Base-by-base conservation (phyloP, 2,113 vertebrate genomes). In the Larimichthys polyactis region DNA sequence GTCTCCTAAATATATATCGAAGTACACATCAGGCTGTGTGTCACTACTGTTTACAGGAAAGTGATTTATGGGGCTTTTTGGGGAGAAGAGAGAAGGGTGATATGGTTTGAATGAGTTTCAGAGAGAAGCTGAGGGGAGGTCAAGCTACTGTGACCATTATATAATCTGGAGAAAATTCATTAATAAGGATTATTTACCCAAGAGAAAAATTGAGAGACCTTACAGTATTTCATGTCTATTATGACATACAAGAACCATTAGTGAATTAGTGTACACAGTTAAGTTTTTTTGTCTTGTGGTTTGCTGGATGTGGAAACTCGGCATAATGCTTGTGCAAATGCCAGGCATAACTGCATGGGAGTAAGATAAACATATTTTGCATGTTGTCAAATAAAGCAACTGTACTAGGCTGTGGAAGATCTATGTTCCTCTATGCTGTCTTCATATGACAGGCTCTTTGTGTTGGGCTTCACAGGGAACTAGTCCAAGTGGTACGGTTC, bases 21-120 rank as follows among this genome's bases (percentile, higher is more conserved):
- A 89, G 87, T 93, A 93, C 90, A 94, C 93, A 96, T 95, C 94
- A 87, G 94, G 88, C 91, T 92, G 74, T 15, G 73, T 94, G 95
- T 95, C 95, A 95, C 92, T 89, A 83, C 88, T 96, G 93, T 95
- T 96, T 96, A 95, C 93, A 95, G 89, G 86, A 94, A 92, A 89
- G 89, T 95, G 95, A 96, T 96, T 95, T 94, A 96, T 95, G 94
- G 87, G 91, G 87, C 87, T 91, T 91, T 94, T 77, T 91, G 74
- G 69, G 77, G 69, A 77, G 78, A 82, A 73, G 71, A 85, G 63
- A 62, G 73, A 92, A 85, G 71, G 73, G 67, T 82, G 84, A 92
- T 90, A 90, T 66, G 81, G 78, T 82, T 55, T 88, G 77, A 90
- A 71, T 71, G 79, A 83, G 71, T 90, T 82, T 91, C 75, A 86